A percentile compares a stretch with the other conserved stretches of the same genome.
Conservation (phyloP, 2,797 vertebrate species). For the Pipistrellus kuhlii region DNA sequence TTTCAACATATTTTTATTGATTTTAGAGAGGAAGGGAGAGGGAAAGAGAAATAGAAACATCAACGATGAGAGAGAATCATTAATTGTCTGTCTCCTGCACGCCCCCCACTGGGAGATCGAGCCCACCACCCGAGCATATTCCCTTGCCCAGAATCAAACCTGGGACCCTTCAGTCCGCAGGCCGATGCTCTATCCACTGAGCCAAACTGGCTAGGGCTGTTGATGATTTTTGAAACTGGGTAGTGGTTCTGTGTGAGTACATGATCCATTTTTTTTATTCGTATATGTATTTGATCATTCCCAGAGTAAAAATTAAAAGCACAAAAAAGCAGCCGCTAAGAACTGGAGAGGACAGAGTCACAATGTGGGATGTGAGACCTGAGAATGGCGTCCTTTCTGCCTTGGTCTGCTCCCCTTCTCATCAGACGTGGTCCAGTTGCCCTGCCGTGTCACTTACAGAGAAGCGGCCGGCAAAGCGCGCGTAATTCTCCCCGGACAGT, state of each 20-base stretch:
- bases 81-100: neutral
- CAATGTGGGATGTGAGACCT: neutral
- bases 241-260: neutral
- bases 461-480: too few species aligned
- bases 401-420: neutral
- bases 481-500: accelerated
- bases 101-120: too few species aligned
- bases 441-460: neutral
- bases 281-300: neutral
- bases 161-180: neutral
- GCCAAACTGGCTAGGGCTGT: neutral
- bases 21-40: too few species aligned
- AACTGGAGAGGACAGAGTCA: neutral
- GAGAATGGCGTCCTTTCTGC: neutral
- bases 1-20: neutral
- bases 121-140: neutral
- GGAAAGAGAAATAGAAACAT: neutral
- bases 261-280: neutral
- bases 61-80: neutral
- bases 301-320: neutral
- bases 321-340: neutral
- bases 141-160: neutral
- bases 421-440: neutral
- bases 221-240: neutral
- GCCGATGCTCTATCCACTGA: too few species aligned